Base-by-base conservation (phyloP, 2,113 vertebrate species). In the Hyperoodon ampullatus region DNA sequence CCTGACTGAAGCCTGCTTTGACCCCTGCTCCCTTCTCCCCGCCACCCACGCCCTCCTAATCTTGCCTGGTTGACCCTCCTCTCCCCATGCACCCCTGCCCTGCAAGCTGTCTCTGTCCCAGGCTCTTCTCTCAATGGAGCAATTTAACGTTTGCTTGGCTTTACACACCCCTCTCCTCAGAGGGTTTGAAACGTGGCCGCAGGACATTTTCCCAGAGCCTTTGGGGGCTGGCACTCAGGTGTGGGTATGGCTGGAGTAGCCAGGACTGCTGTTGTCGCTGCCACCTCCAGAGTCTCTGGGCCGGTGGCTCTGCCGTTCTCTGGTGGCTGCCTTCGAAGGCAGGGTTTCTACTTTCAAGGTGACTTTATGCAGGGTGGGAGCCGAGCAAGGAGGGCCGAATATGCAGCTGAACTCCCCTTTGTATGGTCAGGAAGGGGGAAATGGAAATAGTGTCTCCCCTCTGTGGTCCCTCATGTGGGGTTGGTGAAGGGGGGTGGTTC, bases 281-380 rank as follows among this genome's bases (percentile, higher is more conserved):
- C 26, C 14, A 53, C 65, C 42, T 5, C 24, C 18, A 55, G 88
- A 55, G 58, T 85, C 58, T 78, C 85, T 90, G 30, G 24, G 71
- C 28, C 8, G 11, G 63, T 53, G n/a, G 26, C 42, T 96, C 44
- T 65, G 30, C 9, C 15, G 42, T 74, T 89, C 23, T 77, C 83
- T 90, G 74, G 66, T 68, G 72, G 77, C 71, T 35, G 12, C 58
- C 58, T 94, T 42, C 0, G 13, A 68, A 55, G 80, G 21, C 75
- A 82, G 72, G 66, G 81, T 87, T 96, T 93, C 75, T 95, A n/a
- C 60, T 88, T 95, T 71, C 33, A 66, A 84, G 90, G 61, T 81
- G 39, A 77, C 65, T 93, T 95, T 75, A 70, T 68, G 66, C 12
- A 4, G 65, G 47, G 71, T 88, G 28, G 63, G 90, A 91, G 66